A percentile compares a stretch with the other conserved stretches of the same genome.
These are phyloP conservation scores for Theretra japonica DNA, from an alignment of 2,888 invertebrate genomes.

Conservation along the genomic window DNA sequence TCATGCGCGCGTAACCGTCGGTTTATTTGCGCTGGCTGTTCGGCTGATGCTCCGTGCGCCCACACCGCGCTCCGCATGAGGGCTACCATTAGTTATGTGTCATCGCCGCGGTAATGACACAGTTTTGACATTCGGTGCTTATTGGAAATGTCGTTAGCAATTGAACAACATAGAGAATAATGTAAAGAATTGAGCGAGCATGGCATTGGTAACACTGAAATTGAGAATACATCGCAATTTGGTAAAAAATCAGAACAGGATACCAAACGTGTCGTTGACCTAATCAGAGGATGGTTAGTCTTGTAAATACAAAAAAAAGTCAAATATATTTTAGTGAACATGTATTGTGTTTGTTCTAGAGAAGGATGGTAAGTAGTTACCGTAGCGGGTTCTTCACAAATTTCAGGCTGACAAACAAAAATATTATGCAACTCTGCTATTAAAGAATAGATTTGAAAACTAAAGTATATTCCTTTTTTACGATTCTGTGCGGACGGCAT, in stretches of 20 bases:
- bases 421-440: not conserved
- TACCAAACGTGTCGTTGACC: too few relatives aligned
- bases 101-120: constrained; percentile 12
- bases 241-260: too few relatives aligned
- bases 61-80: not conserved
- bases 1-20: not conserved
- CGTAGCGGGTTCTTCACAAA: not conserved
- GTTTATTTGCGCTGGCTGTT: not conserved
- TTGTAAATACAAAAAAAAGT: too few relatives aligned
- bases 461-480: not conserved
- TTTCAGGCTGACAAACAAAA: not conserved
- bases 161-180: not conserved
- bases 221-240: too few relatives aligned
- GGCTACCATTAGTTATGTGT: constrained; percentile 1
- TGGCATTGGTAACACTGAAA: too few relatives aligned
- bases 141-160: constrained; percentile 1
- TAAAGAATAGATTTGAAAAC: not conserved
- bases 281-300: too few relatives aligned
- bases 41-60: not conserved
- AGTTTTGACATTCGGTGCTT: not conserved
- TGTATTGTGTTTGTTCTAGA: too few relatives aligned
- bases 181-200: not conserved
- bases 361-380: too few relatives aligned
- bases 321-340: too few relatives aligned
- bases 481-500: not conserved